phyloP scores from a whole-genome alignment of 2,888 invertebrate species.

The Stenodera caucasica region DNA sequence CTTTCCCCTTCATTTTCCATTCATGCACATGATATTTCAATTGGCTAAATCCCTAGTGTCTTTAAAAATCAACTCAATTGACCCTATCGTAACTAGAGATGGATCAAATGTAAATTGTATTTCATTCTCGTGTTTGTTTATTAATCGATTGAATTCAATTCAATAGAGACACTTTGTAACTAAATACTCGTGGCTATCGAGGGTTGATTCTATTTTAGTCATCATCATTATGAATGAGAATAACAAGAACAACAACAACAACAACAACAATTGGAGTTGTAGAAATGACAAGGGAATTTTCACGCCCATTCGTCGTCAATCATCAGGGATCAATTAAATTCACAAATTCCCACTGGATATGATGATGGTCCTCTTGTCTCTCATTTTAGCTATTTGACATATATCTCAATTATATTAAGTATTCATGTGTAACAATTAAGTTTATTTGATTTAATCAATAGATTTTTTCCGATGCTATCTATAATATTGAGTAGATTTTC shows the following conservation, averaged over 20 bases:
- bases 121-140: neutral
- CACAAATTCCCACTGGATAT: neutral
- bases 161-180: constrained; percentile 44
- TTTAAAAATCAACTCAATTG: neutral
- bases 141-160: constrained; percentile 3
- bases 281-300: neutral
- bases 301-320: constrained; percentile 40
- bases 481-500: neutral
- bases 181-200: constrained; percentile 47
- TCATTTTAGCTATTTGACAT: neutral
- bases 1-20: neutral
- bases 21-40: neutral
- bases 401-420: neutral
- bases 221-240: neutral
- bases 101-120: neutral
- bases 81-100: neutral
- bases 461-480: neutral
- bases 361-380: constrained; percentile 1
- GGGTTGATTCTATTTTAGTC: neutral
- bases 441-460: neutral
- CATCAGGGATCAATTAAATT: constrained; percentile 54
- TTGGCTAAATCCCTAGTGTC: neutral
- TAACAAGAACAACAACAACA: neutral
- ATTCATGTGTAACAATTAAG: neutral
- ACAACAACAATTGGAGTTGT: neutral